Conservation (phyloP, 2,888 invertebrate genomes). For the Phymatocera aterrima region DNA sequence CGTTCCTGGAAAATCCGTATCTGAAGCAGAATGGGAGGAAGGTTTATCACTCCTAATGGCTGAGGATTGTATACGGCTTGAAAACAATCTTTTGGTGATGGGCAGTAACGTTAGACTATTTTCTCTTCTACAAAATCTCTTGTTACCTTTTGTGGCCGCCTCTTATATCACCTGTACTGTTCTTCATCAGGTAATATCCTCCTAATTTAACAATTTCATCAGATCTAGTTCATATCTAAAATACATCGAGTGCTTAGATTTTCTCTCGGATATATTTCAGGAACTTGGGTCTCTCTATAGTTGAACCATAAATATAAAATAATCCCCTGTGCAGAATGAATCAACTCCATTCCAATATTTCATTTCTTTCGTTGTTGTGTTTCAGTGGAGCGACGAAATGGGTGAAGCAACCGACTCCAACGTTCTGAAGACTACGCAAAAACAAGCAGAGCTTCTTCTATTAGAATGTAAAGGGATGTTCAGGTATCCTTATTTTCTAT, state of each 20-base stretch:
- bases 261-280: neutral
- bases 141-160: constrained; percentile 81
- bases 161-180: constrained; percentile 76
- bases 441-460: constrained; percentile 77
- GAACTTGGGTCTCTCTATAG: neutral
- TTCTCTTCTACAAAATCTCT: constrained; percentile 78
- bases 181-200: constrained; percentile 75
- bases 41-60: constrained; percentile 57
- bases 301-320: constrained; percentile 5
- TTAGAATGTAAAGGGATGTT: constrained; percentile 70
- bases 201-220: neutral
- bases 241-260: neutral
- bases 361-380: constrained; percentile 64
- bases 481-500: constrained; percentile 84
- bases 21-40: constrained; percentile 64
- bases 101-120: constrained; percentile 75
- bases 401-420: constrained; percentile 73
- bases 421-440: constrained; percentile 78
- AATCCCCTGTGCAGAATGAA: constrained; percentile 15
- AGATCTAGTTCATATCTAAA: neutral
- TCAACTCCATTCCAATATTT: neutral
- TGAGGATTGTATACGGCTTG: constrained; percentile 57
- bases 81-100: constrained; percentile 64
- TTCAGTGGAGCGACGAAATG: constrained; percentile 63
- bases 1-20: constrained; percentile 54